Evolutionary conservation across 2,888 invertebrate genomes (phyloP).

Genomic region (Glaucopsyche alexis): DNA sequence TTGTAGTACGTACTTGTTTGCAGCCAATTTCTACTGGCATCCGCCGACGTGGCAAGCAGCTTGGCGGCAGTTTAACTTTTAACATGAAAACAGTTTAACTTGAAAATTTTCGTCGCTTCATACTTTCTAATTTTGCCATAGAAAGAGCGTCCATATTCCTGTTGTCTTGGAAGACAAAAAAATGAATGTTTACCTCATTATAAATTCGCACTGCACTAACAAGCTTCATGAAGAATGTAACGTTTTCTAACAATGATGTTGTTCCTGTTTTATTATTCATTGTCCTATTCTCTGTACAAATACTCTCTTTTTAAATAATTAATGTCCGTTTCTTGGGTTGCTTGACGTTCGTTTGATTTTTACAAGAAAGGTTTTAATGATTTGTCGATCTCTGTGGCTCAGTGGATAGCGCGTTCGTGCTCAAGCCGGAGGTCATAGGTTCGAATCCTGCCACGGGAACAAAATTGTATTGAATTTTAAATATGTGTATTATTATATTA

Average conservation of each 20-base stretch:
- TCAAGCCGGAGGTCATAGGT: too few species aligned
- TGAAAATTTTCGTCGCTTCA: background rate
- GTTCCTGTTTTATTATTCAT: constrained; percentile 14
- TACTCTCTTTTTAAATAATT: constrained; percentile 13
- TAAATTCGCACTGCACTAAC: constrained; percentile 25
- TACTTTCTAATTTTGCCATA: background rate
- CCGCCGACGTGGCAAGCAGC: too few species aligned
- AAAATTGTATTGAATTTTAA: too few species aligned
- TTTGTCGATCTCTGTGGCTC: too few species aligned
- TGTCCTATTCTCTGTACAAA: background rate
- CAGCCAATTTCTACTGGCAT: too few species aligned
- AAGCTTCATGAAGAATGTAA: constrained; percentile 26
- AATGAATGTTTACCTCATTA: constrained; percentile 18
- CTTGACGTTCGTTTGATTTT: constrained; percentile 2
- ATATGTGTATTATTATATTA: too few species aligned
- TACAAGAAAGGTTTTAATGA: background rate
- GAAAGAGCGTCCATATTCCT: background rate
- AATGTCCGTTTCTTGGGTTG: constrained; percentile 26
- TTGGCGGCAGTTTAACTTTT: too few species aligned
- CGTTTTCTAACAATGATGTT: constrained; percentile 23
- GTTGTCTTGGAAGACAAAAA: background rate
- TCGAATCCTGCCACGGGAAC: too few species aligned
- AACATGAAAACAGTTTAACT: too few species aligned
- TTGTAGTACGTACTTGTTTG: too few species aligned
- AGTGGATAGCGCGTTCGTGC: too few species aligned